Evolutionary conservation across 2,888 invertebrate genomes (phyloP), one percentile per base, ranked within the genome.

Genomic region (Scaptomyza polygonia): DNA sequence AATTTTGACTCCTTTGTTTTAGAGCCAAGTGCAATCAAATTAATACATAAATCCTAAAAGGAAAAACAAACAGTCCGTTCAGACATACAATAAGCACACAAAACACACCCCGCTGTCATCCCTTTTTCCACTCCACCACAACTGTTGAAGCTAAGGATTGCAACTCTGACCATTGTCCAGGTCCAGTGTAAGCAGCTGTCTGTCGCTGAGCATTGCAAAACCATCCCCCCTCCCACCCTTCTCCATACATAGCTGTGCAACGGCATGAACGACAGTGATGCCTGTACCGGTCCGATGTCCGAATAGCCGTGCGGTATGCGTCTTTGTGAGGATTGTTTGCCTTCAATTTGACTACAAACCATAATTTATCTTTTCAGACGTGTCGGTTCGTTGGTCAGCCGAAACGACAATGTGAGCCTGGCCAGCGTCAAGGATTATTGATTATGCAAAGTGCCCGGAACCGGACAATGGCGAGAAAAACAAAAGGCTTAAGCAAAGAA

Each of bases 331-430:
- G 86, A 80, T 86, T 90, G 87, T 90, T 90, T 84, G 88, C 77
- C 88, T 89, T 81, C 77, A 80, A 90, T 89, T 90, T 90, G 91
- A 90, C 90, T 90, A 89, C 86, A 90, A 90, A 90, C 89, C 91
- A 90, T 90, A 90, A 90, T 90, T 90, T 90, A 90, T 90, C 84
- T 86, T 90, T 90, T 87, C 80, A 88, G 79, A 90, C 76, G 79
- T 88, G 90, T 86, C 76, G 86, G 75, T 72, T 75, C 77, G 66
- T 77, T 78, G 85, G 89, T 89, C 90, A 89, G 81, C 85, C 62
- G 21, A 62, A 66, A 82, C 75, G 77, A 87, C 77, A 90, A 90
- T 87, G 81, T 72, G 79, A 63, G 81, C 68, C 65, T 64, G 72
- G 78, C 88, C 65, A 74, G 79, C 89, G 90, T 89, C 89, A 88